These are phyloP conservation scores for Slavum lentiscoides DNA, from an alignment of 2,888 invertebrate genomes.

Conservation along the genomic window DNA sequence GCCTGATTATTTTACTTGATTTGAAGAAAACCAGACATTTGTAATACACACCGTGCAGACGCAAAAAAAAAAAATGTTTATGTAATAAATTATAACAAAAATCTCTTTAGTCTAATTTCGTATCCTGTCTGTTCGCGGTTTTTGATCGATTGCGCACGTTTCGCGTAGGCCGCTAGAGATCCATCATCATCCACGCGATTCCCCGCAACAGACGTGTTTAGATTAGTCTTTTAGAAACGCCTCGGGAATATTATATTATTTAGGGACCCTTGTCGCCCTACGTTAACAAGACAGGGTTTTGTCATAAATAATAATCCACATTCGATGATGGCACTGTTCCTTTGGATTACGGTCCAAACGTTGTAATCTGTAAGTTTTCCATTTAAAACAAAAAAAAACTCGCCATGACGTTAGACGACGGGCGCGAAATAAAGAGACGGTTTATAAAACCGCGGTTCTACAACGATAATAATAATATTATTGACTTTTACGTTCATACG, in stretches of 20 bases:
- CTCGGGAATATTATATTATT: slow-evolving; percentile 32
- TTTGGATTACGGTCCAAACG: not conserved
- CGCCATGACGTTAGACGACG: not conserved
- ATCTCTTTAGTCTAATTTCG: slow-evolving; percentile 20
- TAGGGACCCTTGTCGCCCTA: slow-evolving; percentile 8
- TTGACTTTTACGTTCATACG: not conserved
- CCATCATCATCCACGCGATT: slow-evolving; percentile 35
- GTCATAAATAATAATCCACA: slow-evolving; percentile 29
- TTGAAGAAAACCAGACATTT: not conserved
- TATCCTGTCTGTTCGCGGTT: not conserved
- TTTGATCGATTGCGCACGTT: slow-evolving; percentile 38
- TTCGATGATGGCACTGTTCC: slow-evolving; percentile 2
- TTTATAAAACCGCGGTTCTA: not conserved
- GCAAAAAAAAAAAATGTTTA: not conserved
- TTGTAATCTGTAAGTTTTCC: not conserved
- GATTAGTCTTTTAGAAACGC: slow-evolving; percentile 42
- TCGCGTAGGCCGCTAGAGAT: slow-evolving; percentile 17
- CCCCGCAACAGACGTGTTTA: slow-evolving; percentile 29
- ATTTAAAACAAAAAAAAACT: not conserved
- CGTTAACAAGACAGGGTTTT: slow-evolving; percentile 25
- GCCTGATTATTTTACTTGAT: not conserved
- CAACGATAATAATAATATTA: not conserved
- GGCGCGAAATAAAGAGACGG: not conserved
- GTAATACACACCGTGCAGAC: no score
- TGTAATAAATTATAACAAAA: not conserved